These are phyloP conservation scores for Drosophila fuyamai DNA, from an alignment of 1,140 invertebrate species.

Conservation along the genomic window DNA sequence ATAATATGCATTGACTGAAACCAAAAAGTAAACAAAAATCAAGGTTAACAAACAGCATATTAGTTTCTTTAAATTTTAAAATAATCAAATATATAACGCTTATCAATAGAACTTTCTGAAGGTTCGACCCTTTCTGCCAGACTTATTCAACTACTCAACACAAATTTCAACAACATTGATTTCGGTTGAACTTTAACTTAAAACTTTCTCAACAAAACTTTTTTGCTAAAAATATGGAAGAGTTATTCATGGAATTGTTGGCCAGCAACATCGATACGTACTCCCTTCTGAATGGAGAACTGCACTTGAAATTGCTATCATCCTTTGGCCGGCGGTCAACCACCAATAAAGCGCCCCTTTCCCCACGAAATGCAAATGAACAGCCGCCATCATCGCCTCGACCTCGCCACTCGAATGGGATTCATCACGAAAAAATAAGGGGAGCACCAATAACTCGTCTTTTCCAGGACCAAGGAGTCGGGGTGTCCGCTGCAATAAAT, in stretches of 20 bases:
- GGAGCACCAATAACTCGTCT: conserved; percentile 72
- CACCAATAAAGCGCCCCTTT: conserved; percentile 58
- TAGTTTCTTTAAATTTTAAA: neutral
- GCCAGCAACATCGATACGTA: conserved; percentile 51
- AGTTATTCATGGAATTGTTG: conserved; percentile 6
- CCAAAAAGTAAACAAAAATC: neutral
- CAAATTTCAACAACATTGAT: neutral
- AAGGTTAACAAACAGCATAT: neutral
- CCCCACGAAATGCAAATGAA: conserved; percentile 71
- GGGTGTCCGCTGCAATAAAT: conserved; percentile 67
- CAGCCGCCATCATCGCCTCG: conserved; percentile 43
- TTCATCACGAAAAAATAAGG: conserved; percentile 44
- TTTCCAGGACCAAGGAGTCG: conserved; percentile 45
- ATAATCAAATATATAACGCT: neutral
- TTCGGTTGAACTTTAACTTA: conserved; percentile 5
- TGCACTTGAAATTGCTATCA: conserved; percentile 68
- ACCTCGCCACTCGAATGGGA: conserved; percentile 37
- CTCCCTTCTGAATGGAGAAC: conserved; percentile 37
- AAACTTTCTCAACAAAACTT: conserved; percentile 1
- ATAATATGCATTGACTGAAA: neutral
- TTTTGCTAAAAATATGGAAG: neutral
- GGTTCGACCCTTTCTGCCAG: neutral
- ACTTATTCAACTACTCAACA: neutral
- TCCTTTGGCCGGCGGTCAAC: conserved; percentile 66
- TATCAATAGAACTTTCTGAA: neutral